These are phyloP conservation scores for Zoanthus sansibaricus DNA, from an alignment of 92 coral and sea anemone species.

Conservation along the genomic window DNA sequence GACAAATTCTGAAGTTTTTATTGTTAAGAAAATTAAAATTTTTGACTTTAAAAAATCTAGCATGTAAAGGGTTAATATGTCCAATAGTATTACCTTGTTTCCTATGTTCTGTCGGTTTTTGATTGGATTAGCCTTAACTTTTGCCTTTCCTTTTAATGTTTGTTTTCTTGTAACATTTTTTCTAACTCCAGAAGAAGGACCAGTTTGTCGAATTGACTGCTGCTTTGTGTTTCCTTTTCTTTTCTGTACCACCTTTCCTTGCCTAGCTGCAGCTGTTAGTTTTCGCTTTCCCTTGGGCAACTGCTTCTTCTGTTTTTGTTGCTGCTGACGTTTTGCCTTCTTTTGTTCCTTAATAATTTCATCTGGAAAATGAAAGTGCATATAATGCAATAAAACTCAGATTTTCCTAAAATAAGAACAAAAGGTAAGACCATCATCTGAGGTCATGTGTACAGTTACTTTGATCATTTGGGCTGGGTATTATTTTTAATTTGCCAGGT, in stretches of 20 bases:
- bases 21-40: too few species aligned
- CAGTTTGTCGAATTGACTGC: slow-evolving; percentile 12
- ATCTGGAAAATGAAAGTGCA: neutral
- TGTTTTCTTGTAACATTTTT: slow-evolving; percentile 15
- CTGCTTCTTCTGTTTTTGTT: slow-evolving; percentile 33
- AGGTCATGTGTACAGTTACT: too few species aligned
- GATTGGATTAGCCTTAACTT: slow-evolving; percentile 28
- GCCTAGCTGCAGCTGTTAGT: neutral
- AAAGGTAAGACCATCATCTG: too few species aligned
- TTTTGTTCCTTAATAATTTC: slow-evolving; percentile 41
- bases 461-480: too few species aligned
- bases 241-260: neutral
- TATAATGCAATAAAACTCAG: neutral
- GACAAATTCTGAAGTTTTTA: too few species aligned
- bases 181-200: neutral
- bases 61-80: too few species aligned
- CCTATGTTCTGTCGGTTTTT: slow-evolving; percentile 33
- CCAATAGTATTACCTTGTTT: slow-evolving; percentile 12
- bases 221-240: slow-evolving; percentile 14
- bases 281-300: slow-evolving; percentile 8
- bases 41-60: too few species aligned
- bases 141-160: neutral
- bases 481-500: too few species aligned
- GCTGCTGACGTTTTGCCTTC: slow-evolving; percentile 38
- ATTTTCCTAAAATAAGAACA: too few species aligned